A percentile compares a stretch with the other conserved stretches of the same genome.
phyloP scores from a whole-genome alignment of 2,113 vertebrate genomes.

The Salvelinus sp. region DNA sequence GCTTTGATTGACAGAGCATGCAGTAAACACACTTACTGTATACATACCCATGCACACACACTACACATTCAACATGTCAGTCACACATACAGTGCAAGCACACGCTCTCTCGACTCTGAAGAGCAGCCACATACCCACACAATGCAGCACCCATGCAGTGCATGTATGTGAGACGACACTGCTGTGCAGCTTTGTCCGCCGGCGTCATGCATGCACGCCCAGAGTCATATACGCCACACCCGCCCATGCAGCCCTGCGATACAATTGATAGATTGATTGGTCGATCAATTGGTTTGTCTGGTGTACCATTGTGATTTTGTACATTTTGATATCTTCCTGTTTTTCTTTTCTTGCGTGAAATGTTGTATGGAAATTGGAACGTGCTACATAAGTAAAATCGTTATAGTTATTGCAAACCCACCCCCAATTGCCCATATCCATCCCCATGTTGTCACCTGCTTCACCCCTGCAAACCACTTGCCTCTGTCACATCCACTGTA shows the following conservation, averaged over 20 bases:
- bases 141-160: conserved; percentile 18
- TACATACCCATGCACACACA: conserved; percentile 4
- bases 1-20: conserved; percentile 57
- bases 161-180: conserved; percentile 51
- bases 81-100: neutral
- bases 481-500: neutral
- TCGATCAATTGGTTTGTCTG: too few relatives aligned
- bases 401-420: too few relatives aligned
- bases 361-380: too few relatives aligned
- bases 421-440: too few relatives aligned
- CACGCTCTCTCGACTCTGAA: neutral
- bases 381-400: too few relatives aligned
- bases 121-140: neutral
- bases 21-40: conserved; percentile 39
- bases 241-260: conserved; percentile 4
- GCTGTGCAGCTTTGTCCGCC: conserved; percentile 41
- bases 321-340: too few relatives aligned
- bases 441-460: too few relatives aligned
- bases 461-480: too few relatives aligned
- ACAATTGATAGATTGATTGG: neutral
- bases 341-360: too few relatives aligned
- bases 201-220: conserved; percentile 56
- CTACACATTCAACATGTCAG: neutral
- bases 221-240: conserved; percentile 41
- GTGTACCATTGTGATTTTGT: too few relatives aligned